Base-by-base conservation (phyloP, 2,888 invertebrate genomes). In the Ennomos erosarius region DNA sequence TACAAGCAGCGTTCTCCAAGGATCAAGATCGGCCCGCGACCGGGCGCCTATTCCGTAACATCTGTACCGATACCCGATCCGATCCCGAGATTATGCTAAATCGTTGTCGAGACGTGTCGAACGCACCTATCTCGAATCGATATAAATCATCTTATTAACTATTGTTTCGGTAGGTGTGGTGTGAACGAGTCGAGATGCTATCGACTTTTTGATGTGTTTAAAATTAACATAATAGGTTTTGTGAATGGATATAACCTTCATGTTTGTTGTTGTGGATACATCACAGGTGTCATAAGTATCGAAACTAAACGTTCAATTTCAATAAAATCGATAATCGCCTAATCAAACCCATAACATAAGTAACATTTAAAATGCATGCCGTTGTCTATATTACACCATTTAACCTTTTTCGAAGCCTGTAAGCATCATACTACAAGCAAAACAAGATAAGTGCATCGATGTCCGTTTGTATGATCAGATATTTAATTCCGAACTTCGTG, bases 161-260 rank as follows among this genome's bases (percentile, higher is more conserved):
- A 91, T 92, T 92, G 92, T 92, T 92, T 91, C 85, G 88, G 90
- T 85, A 91, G 91, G 92, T 90, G 92, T 91, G 90, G 90, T 90
- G 92, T 90, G 92, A 91, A 91, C 87, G 85, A 87, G 84, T 76
- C 78, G 77, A 69, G 90, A 92, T 92, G 77, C 78, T 90, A 91
- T 91, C 90, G 71, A 57, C 54, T 64, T 78, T 78, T 84, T 85
- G 90, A 91, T 92, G 91, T 92, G 92, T 91, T 92, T 92, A 90
- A 91, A 90, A 92, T 91, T 92, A 92, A 90, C 92, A 92, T 92
- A 92, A 92, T 92, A 92, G 90, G 90, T 90, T 91, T 90, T 88
- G 88, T 91, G 90, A 91, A 92, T 91, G 92, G 87, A 81, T 88
- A 89, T 85, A 82, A 82, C 79, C 73, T 85, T 85, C 84, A 78